Evolutionary conservation across 2,113 vertebrate genomes (phyloP).

Genomic region (Saguinus midas): DNA sequence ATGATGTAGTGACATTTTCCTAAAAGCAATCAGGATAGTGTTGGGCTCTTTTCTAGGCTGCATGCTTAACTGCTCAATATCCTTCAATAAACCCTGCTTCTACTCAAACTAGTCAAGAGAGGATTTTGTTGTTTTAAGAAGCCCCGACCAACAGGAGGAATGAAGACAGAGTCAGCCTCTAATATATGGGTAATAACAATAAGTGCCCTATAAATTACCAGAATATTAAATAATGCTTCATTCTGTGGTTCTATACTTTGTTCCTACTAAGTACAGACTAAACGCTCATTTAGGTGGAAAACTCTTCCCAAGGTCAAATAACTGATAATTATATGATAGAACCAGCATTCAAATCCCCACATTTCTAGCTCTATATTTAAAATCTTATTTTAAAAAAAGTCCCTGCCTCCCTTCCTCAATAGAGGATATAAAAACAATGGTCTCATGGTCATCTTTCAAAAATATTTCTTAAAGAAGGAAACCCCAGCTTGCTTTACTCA

Average conservation of each 20-base stretch:
- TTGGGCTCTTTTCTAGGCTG: background rate
- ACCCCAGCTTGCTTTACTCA: background rate
- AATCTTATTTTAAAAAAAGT: background rate
- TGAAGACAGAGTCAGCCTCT: background rate
- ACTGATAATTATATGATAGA: background rate
- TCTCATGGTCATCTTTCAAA: background rate
- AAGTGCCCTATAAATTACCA: background rate
- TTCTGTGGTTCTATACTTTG: background rate
- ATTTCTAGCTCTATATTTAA: background rate
- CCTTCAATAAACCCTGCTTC: constrained; percentile 11
- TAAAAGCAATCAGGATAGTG: background rate
- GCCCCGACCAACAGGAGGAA: background rate
- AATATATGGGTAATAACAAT: background rate
- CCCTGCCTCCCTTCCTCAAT: background rate
- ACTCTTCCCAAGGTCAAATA: background rate
- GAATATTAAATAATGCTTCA: background rate
- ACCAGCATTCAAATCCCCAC: background rate
- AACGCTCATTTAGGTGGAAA: background rate
- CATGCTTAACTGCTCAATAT: background rate
- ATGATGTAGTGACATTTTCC: background rate
- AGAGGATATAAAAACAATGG: background rate
- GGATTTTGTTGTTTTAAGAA: background rate
- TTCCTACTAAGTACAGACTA: background rate
- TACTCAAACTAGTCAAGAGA: background rate
- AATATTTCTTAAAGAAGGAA: constrained; percentile 11